phyloP scores from a whole-genome alignment of 1,140 invertebrate species.

The Procambarus virginalis region DNA sequence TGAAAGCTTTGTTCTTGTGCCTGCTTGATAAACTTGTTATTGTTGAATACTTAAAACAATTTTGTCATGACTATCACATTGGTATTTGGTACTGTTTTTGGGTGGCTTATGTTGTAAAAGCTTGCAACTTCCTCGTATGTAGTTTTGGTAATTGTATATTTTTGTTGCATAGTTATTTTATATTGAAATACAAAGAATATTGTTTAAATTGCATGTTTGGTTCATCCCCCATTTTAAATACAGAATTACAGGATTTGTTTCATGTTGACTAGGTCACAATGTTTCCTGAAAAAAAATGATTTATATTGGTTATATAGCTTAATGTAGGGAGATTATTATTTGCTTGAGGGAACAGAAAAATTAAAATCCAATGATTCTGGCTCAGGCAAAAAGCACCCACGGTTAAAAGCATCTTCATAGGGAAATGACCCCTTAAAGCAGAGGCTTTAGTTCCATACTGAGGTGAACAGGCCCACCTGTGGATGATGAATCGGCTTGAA shows the following conservation, averaged over 20 bases:
- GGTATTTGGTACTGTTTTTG: background rate
- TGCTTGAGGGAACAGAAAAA: no score
- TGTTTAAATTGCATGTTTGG: background rate
- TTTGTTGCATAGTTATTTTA: conserved; percentile 47
- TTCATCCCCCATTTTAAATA: background rate
- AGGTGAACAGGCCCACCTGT: no score
- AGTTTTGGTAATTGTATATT: conserved; percentile 53
- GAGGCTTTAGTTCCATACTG: no score
- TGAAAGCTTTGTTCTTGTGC: background rate
- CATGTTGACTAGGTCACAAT: no score
- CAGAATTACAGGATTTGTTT: background rate
- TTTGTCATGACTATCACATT: conserved; percentile 16
- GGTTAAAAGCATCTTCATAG: no score
- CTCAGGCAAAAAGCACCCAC: no score
- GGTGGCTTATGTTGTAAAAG: background rate
- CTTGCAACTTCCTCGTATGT: conserved; percentile 21
- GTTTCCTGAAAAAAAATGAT: no score
- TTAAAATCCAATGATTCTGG: no score
- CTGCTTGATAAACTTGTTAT: background rate
- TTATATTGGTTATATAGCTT: no score
- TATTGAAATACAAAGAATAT: conserved; percentile 26
- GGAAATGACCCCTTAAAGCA: no score
- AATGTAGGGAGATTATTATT: no score
- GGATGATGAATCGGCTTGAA: no score
- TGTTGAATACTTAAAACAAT: background rate